Percentiles rank a stretch among this genome's conserved stretches.
Conservation (phyloP, 2,797 vertebrate species). For the Centroberyx gerrardi region DNA sequence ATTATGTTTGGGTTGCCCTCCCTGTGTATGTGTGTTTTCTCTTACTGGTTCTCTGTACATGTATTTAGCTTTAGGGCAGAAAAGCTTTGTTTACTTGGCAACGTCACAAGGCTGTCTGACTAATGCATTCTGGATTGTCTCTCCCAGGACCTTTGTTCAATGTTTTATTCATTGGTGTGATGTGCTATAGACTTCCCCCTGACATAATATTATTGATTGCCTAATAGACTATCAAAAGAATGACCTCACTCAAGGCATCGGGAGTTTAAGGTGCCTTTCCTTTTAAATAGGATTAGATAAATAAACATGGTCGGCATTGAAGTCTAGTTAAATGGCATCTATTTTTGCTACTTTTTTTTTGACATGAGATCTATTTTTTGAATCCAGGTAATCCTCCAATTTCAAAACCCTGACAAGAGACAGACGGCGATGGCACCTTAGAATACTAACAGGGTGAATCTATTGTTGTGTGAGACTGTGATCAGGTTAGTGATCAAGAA, state of each 20-base stretch:
- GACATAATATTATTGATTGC: conserved; percentile 79
- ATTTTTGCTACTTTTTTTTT: conserved; percentile 1
- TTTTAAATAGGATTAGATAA: conserved; percentile 32
- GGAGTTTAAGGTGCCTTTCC: conserved; percentile 36
- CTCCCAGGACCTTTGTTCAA: conserved; percentile 76
- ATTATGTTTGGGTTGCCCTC: conserved; percentile 77
- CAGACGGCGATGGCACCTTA: conserved; percentile 37
- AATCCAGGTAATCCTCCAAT: conserved; percentile 33
- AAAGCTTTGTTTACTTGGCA: conserved; percentile 83
- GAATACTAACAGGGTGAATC: conserved; percentile 52
- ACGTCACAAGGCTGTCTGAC: conserved; percentile 75
- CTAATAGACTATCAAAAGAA: conserved; percentile 75
- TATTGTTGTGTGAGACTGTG: conserved; percentile 28
- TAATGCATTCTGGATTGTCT: conserved; percentile 80
- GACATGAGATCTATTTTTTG: conserved; percentile 12
- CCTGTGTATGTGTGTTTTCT: conserved; percentile 70
- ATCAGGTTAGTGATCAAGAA: conserved; percentile 8
- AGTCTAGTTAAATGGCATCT: neutral
- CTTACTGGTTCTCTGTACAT: conserved; percentile 68
- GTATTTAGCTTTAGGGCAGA: conserved; percentile 74
- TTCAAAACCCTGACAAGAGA: conserved; percentile 38
- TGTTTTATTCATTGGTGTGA: conserved; percentile 80
- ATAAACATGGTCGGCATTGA: neutral
- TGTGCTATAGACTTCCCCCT: conserved; percentile 75
- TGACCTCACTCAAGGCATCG: conserved; percentile 50